phyloP scores from a whole-genome alignment of 2,113 vertebrate genomes.

The Tor tambroides region DNA sequence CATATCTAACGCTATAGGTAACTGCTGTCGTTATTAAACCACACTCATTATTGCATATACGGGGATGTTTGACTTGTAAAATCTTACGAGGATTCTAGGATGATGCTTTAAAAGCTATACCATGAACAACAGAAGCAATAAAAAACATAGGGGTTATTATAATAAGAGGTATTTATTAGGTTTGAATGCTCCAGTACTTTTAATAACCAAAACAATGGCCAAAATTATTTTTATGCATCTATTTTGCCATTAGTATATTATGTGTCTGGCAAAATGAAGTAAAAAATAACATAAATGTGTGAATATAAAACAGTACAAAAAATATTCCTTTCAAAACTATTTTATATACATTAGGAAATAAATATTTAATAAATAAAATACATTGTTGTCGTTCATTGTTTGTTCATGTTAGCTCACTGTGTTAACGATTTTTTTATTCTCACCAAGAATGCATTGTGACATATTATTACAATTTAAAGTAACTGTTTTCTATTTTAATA shows the following conservation, averaged over 20 bases:
- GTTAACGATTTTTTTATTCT: neutral
- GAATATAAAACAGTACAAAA: neutral
- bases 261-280: neutral
- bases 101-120: neutral
- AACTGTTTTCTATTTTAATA: neutral
- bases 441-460: neutral
- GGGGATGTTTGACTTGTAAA: constrained; percentile 18
- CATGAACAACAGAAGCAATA: constrained; percentile 13
- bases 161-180: neutral
- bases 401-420: no score
- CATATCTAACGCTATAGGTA: neutral
- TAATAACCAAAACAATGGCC: neutral
- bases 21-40: neutral
- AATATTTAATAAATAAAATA: no score
- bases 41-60: neutral
- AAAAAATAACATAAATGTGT: neutral
- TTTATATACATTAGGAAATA: no score
- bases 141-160: neutral
- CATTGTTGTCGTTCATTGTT: no score
- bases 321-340: neutral
- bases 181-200: neutral
- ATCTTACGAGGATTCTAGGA: neutral
- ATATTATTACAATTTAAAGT: neutral
- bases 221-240: neutral
- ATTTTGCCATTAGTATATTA: neutral